phyloP scores from a whole-genome alignment of 2,797 vertebrate genomes.

The Acanthiza pusilla region DNA sequence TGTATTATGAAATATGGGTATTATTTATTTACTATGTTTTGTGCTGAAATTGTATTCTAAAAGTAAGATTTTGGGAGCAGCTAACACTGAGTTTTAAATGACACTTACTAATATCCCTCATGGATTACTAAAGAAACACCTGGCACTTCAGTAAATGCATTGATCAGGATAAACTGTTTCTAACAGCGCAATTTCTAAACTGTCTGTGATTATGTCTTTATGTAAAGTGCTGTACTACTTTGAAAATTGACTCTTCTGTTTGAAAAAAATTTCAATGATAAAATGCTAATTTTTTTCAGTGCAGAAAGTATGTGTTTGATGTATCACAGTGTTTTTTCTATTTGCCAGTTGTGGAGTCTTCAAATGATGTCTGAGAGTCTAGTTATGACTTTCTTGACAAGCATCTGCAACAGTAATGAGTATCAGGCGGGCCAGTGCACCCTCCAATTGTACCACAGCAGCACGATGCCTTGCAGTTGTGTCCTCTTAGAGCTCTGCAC shows the following conservation, averaged over 20 bases:
- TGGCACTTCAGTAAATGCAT: conserved; percentile 31
- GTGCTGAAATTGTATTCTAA: neutral
- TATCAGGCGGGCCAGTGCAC: neutral
- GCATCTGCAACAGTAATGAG: neutral
- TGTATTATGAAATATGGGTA: neutral
- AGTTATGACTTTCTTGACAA: neutral
- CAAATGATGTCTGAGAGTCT: neutral
- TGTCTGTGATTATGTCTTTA: neutral
- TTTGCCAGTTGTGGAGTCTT: neutral
- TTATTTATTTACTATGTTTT: neutral
- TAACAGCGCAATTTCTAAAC: neutral
- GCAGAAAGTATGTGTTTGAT: neutral
- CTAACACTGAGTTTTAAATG: neutral
- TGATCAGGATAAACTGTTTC: conserved; percentile 24
- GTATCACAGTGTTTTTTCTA: neutral
- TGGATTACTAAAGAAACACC: conserved; percentile 7
- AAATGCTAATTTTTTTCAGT: neutral
- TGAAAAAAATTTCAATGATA: neutral
- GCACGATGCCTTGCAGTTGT: neutral
- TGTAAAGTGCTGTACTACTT: neutral
- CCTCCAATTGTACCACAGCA: neutral
- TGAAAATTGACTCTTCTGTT: conserved; percentile 18
- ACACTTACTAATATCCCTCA: neutral
- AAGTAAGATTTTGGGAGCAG: neutral
- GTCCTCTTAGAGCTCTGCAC: neutral